Conservation (phyloP, 2,797 vertebrate species). For the Sebastes umbrosus region DNA sequence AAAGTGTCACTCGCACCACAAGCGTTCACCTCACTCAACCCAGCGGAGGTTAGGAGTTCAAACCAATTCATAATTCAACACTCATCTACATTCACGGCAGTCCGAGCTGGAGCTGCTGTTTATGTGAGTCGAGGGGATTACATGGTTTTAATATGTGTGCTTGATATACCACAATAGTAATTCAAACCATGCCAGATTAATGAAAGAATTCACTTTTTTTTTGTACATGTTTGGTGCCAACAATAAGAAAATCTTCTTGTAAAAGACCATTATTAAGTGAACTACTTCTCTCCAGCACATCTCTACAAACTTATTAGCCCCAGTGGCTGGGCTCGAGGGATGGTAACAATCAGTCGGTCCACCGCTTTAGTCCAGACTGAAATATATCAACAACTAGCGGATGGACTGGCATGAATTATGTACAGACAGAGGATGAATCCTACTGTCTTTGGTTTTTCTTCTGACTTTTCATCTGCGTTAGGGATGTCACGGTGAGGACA, state of each 20-base stretch:
- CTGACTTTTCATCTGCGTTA: neutral
- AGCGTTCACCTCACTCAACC: constrained; percentile 59
- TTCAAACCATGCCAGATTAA: neutral
- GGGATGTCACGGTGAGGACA: no score
- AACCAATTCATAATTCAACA: constrained; percentile 60
- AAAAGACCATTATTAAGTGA: neutral
- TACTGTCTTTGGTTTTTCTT: no score
- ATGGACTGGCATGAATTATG: neutral
- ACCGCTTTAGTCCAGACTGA: neutral
- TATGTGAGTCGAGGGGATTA: neutral
- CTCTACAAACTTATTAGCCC: neutral
- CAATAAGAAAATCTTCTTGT: neutral
- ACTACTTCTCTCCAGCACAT: neutral
- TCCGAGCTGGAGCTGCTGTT: neutral
- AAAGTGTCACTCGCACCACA: constrained; percentile 44
- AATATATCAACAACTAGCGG: neutral
- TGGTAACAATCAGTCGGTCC: neutral
- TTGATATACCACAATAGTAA: neutral
- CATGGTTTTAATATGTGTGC: neutral
- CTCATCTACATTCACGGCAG: constrained; percentile 3
- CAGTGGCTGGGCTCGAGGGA: neutral
- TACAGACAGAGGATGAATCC: neutral
- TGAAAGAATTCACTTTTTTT: neutral
- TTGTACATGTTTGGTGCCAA: neutral
- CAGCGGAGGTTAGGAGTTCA: constrained; percentile 62